Conservation (phyloP, 2,888 invertebrate species). For the Agonopterix heracliana region DNA sequence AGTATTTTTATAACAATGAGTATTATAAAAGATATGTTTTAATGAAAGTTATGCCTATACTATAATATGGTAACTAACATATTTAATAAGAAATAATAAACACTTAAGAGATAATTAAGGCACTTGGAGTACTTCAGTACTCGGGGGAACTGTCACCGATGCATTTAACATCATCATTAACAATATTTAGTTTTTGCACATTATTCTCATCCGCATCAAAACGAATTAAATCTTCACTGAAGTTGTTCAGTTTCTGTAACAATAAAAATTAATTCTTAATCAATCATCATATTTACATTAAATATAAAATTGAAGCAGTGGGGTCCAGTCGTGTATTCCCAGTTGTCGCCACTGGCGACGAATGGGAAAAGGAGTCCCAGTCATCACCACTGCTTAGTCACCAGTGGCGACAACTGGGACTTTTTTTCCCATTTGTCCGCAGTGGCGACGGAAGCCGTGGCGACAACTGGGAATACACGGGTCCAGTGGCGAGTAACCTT, state of each 20-base stretch:
- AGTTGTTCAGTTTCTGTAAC: constrained; percentile 51
- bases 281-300: neutral
- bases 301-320: too few relatives aligned
- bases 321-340: too few relatives aligned
- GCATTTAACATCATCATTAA: constrained; percentile 49
- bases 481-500: too few relatives aligned
- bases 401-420: too few relatives aligned
- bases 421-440: too few relatives aligned
- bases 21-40: constrained; percentile 14
- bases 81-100: constrained; percentile 20
- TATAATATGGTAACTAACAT: constrained; percentile 38
- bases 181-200: constrained; percentile 40
- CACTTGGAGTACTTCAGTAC: constrained; percentile 62
- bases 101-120: constrained; percentile 38
- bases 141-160: constrained; percentile 63
- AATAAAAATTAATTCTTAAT: constrained; percentile 5
- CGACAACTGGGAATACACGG: too few relatives aligned
- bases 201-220: constrained; percentile 62
- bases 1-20: constrained; percentile 7
- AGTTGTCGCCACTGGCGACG: too few relatives aligned
- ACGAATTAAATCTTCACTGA: constrained; percentile 53
- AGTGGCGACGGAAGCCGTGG: too few relatives aligned
- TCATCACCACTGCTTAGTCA: too few relatives aligned
- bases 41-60: neutral
- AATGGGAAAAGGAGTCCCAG: too few relatives aligned